Conservation (phyloP, 2,888 invertebrate genomes). For the Pocota personata region DNA sequence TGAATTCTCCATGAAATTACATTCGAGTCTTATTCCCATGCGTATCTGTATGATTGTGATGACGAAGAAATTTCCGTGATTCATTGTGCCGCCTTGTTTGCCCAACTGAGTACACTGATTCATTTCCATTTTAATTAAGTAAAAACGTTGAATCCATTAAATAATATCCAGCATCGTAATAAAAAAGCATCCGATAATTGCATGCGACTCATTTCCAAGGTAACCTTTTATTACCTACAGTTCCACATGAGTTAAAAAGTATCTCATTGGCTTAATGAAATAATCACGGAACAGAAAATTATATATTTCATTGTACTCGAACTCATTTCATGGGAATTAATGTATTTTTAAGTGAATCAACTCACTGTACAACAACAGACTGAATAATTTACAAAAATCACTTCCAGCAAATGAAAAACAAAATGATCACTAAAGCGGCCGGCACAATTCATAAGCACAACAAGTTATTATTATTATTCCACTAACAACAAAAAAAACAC, state of each 20-base stretch:
- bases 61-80: conserved; percentile 16
- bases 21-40: neutral
- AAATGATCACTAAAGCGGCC: conserved; percentile 4
- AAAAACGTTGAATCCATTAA: conserved; percentile 14
- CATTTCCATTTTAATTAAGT: conserved; percentile 27
- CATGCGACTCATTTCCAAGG: conserved; percentile 20
- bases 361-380: neutral
- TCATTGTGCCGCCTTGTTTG: neutral
- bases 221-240: conserved; percentile 19
- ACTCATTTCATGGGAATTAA: neutral
- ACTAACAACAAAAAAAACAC: neutral
- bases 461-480: neutral
- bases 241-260: conserved; percentile 38
- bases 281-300: conserved; percentile 19
- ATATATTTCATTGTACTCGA: neutral
- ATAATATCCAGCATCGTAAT: neutral
- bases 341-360: neutral
- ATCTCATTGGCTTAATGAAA: conserved; percentile 10
- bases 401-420: neutral
- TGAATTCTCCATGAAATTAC: neutral
- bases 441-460: conserved; percentile 8
- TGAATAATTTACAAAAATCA: neutral
- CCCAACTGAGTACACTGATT: conserved; percentile 7
- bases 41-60: conserved; percentile 1
- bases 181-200: conserved; percentile 25